Evolutionary conservation across 2,113 vertebrate genomes (phyloP).

Genomic region (Ovis canadensis): DNA sequence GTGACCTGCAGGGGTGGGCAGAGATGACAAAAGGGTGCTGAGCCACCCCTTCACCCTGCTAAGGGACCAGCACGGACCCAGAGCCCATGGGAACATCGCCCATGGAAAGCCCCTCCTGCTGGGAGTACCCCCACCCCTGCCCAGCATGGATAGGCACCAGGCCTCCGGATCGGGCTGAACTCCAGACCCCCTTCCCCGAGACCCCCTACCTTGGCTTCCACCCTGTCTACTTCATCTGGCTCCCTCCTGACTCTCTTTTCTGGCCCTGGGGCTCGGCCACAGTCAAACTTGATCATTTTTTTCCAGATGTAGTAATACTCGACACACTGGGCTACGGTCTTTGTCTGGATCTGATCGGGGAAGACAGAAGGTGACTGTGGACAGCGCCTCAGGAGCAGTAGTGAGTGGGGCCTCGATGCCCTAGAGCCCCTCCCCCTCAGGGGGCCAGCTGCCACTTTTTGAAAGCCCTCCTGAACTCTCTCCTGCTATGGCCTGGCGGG

Average conservation of each 20-base stretch:
- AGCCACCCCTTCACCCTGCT: not conserved
- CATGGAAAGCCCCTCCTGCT: not conserved
- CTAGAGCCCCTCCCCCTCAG: not conserved
- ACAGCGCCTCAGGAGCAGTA: fast-evolving
- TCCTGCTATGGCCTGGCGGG: not conserved
- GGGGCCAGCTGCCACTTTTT: not conserved
- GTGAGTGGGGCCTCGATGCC: fast-evolving
- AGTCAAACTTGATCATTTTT: conserved; percentile 78
- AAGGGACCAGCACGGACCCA: not conserved
- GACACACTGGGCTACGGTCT: conserved; percentile 83
- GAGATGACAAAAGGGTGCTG: not conserved
- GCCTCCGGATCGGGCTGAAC: fast-evolving
- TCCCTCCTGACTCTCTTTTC: conserved; percentile 64
- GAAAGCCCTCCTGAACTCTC: not conserved
- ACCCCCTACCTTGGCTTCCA: conserved; percentile 67
- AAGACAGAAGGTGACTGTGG: not conserved
- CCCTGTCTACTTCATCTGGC: conserved; percentile 49
- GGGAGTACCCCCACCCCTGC: not conserved
- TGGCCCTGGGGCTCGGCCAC: not conserved
- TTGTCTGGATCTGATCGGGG: conserved; percentile 78
- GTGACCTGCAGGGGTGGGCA: conserved; percentile 21
- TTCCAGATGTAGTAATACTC: conserved; percentile 86
- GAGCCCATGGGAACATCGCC: not conserved
- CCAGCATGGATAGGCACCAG: fast-evolving
- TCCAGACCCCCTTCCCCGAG: not conserved